Evolutionary conservation across 64 coral and sea anemone genomes (phyloP), one percentile per base, ranked within the genome.

Genomic region (Acropora tenuis): DNA sequence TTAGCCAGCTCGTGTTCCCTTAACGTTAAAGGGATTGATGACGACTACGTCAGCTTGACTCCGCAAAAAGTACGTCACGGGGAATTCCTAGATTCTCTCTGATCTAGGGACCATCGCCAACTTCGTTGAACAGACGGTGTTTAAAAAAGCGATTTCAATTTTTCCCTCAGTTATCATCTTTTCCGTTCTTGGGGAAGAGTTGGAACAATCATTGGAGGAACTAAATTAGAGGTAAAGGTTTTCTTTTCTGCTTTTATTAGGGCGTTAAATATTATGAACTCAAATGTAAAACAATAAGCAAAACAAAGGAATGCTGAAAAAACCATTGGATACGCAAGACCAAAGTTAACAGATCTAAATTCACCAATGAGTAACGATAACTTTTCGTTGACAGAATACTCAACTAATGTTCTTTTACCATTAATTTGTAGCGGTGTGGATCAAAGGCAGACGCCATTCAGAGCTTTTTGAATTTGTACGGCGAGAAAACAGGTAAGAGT

Each of bases 141-240:
- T 30, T 30, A 30, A 30, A 30, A 30, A 30, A 30, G 30, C 30
- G 0, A 30, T 30, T 30, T 30, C 30, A 30, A 30, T 30, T 30
- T 68, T 68, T 68, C 12, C 3, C 12, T 55, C 76, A 99, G 97
- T 48, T 99, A 88, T 41, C 88, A 94, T 78, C 77, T 99, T 50
- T 99, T 99, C 72, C 97, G 97, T 76, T 96, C 97, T 2, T 99
- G 97, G 97, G 97, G 97, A 84, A 87, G 97, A 78, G 97, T 99
- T 84, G 97, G 97, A 3, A 99, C 97, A 18, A n/a, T 57, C 1
- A 99, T 99, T 52, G 97, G 97, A 72, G 94, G 94, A 40, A 95
- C 81, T 18, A 99, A 96, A 80, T 50, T 99, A 41, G 97, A 99
- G 97, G 97, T 99, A 96, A 61, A 20, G 74, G 52, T 13, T 43